Evolutionary conservation across 2,888 invertebrate genomes (phyloP), one percentile per base, ranked within the genome.

Genomic region (Dynastes hyllus): DNA sequence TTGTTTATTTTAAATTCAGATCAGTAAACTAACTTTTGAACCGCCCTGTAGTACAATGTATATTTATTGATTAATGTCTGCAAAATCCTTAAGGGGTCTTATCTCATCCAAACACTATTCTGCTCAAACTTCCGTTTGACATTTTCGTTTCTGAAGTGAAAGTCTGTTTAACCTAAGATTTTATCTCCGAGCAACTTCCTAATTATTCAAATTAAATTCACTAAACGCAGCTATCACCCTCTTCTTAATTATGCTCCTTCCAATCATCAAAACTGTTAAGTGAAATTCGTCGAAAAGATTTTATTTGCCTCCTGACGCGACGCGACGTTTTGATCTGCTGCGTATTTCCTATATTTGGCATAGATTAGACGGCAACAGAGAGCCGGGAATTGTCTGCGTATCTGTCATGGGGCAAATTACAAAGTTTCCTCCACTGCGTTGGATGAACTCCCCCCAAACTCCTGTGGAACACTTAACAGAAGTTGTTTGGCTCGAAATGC

Each of bases 391-490:
- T 73, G 73, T 73, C 61, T 73, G 61, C 58, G 22, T 73, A 61
- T 58, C 73, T 75, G 63, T 75, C 73, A 61, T 22, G 71, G 71
- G 71, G 73, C 58, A 22, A 61, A 61, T 61, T 75, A 75, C 27
- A 27, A 75, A 75, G 73, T 75, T 75, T 61, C 22, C 51, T n/a
- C 51, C 27, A 11, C 29, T 40, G 29, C 9, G 51, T 5, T 40
- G 16, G 61, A 22, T 29, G 61, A 61, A 61, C 45, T 71, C 71
- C 29, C 37, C 55, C 71, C 32, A 37, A 71, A 71, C 71, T 71
- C 55, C 55, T 29, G 16, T 63, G 61, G 73, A 75, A 75, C 73
- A 75, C 61, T 75, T 75, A 75, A 40, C 73, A 75, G 73, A 75
- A 75, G 63, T 75, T 75, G 73, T 32, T 37, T 32, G 71, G 37